A percentile compares a stretch with the other conserved stretches of the same genome.
Conservation (phyloP, 2,797 vertebrate genomes). For the Typhlichthys subterraneus region DNA sequence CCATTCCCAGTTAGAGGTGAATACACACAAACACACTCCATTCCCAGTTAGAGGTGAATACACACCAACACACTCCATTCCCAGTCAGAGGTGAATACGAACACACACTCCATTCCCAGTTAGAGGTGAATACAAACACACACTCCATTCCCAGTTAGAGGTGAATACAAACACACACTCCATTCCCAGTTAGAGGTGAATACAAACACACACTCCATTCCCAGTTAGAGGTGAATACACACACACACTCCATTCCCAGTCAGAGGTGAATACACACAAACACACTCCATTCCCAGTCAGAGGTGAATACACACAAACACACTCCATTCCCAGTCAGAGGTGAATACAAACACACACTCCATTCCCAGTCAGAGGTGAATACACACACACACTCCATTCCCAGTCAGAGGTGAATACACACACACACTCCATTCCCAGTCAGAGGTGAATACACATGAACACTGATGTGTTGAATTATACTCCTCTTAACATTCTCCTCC, state of each 20-base stretch:
- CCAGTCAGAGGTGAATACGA: neutral
- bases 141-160: slow-evolving; percentile 54
- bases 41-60: slow-evolving; percentile 72
- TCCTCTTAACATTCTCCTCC: neutral
- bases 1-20: slow-evolving; percentile 80
- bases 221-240: neutral
- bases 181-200: slow-evolving; percentile 72
- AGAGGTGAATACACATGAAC: neutral
- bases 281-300: slow-evolving; percentile 36
- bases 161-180: slow-evolving; percentile 53
- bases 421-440: too few relatives aligned
- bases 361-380: neutral
- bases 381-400: slow-evolving; percentile 62
- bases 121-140: slow-evolving; percentile 72
- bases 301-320: slow-evolving; percentile 63
- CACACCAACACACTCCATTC: neutral
- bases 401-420: slow-evolving; percentile 72
- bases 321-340: neutral
- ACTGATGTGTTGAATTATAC: neutral
- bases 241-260: neutral
- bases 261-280: neutral
- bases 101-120: slow-evolving; percentile 64
- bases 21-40: neutral
- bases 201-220: neutral
- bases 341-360: neutral